Conservation (phyloP, 2,113 vertebrate genomes). For the Sceloporus tristichus region DNA sequence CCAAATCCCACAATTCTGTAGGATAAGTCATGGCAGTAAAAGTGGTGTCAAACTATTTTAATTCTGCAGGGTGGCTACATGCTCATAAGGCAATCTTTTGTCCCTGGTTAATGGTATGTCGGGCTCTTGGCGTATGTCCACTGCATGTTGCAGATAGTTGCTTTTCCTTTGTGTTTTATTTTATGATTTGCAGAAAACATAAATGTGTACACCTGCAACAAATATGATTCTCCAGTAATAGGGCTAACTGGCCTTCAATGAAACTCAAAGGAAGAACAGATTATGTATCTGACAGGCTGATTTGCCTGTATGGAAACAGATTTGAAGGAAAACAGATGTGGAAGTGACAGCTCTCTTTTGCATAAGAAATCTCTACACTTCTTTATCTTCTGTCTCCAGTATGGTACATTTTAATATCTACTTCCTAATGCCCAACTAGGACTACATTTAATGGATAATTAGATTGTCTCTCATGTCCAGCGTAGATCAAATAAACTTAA, state of each 20-base stretch:
- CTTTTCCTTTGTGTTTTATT: neutral
- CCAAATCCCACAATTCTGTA: too few species aligned
- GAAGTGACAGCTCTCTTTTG: neutral
- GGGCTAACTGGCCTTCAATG: neutral
- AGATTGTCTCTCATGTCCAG: neutral
- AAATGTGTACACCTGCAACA: neutral
- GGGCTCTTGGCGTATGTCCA: too few species aligned
- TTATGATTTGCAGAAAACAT: neutral
- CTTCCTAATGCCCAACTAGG: neutral
- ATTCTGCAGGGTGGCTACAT: too few species aligned
- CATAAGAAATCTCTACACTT: neutral
- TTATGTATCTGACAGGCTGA: neutral
- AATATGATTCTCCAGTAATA: neutral
- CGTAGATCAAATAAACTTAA: neutral
- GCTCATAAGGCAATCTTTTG: too few species aligned
- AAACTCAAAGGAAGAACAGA: neutral
- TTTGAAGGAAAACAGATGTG: neutral
- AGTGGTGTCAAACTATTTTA: too few species aligned
- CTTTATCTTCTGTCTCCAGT: neutral
- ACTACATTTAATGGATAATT: neutral
- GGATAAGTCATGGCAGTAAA: too few species aligned
- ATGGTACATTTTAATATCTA: neutral
- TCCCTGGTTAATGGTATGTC: too few species aligned
- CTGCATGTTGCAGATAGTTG: too few species aligned
- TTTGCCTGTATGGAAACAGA: neutral